Evolutionary conservation across 2,113 vertebrate genomes (phyloP).

Genomic region (Solea senegalensis): DNA sequence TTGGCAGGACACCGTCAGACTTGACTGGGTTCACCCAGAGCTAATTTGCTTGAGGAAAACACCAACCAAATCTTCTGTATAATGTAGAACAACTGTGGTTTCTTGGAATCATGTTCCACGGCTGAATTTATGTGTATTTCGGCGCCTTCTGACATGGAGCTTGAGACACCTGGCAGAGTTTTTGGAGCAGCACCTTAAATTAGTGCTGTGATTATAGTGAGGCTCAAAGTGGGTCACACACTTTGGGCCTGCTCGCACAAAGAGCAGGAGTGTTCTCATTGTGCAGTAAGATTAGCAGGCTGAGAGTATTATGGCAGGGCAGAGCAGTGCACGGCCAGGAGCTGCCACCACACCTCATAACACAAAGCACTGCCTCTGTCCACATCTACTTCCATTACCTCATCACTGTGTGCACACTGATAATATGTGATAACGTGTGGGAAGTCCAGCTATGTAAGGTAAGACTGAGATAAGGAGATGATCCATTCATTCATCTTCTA

Average conservation of each 20-base stretch:
- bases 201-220: slow-evolving; percentile 50
- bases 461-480: slow-evolving; percentile 5
- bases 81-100: neutral
- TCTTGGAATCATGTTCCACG: neutral
- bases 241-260: slow-evolving; percentile 41
- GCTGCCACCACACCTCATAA: slow-evolving; percentile 9
- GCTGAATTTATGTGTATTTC: neutral
- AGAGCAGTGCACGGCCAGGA: slow-evolving; percentile 26
- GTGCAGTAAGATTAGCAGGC: slow-evolving; percentile 42
- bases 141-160: slow-evolving; percentile 1
- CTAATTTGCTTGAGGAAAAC: too few species aligned
- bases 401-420: slow-evolving; percentile 26
- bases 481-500: neutral
- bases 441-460: slow-evolving; percentile 4
- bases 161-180: slow-evolving; percentile 30
- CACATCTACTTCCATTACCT: slow-evolving; percentile 35
- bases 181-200: slow-evolving; percentile 36
- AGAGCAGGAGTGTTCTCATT: slow-evolving; percentile 56
- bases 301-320: slow-evolving; percentile 34
- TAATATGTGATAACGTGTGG: slow-evolving; percentile 20
- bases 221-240: slow-evolving; percentile 64
- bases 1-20: too few species aligned
- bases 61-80: neutral
- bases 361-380: slow-evolving; percentile 13
- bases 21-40: too few species aligned